Conservation (phyloP, 2,888 invertebrate species). For the Lasioglossum calceatum region DNA sequence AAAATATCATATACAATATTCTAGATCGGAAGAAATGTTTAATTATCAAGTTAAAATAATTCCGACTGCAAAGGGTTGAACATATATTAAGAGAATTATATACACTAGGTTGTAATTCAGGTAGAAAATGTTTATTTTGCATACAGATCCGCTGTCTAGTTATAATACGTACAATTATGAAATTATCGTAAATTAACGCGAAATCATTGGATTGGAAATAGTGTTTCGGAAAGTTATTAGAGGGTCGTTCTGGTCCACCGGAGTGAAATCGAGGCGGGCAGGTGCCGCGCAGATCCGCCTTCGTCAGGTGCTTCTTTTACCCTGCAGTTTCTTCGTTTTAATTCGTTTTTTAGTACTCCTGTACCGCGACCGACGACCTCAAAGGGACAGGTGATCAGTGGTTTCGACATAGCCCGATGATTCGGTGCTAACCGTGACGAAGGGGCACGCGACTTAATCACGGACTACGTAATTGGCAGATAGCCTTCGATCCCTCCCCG, state of each 20-base stretch:
- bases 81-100: no score
- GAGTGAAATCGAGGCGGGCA: conserved; percentile 48
- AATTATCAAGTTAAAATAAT: no score
- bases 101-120: no score
- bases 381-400: conserved; percentile 49
- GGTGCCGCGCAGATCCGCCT: conserved; percentile 51
- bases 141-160: no score
- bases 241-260: conserved; percentile 47
- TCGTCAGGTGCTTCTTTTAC: conserved; percentile 46
- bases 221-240: conserved; percentile 1
- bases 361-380: conserved; percentile 43
- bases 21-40: no score
- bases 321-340: conserved; percentile 31
- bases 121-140: no score
- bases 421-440: conserved; percentile 29
- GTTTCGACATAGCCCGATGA: conserved; percentile 41
- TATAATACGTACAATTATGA: no score
- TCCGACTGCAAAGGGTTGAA: no score
- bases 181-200: no score
- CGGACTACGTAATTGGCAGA: conserved; percentile 21
- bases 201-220: neutral
- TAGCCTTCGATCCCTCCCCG: neutral
- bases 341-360: conserved; percentile 29
- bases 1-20: no score
- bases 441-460: conserved; percentile 54